Conservation (phyloP, 2,113 vertebrate genomes). For the Tragelaphus scriptus region DNA sequence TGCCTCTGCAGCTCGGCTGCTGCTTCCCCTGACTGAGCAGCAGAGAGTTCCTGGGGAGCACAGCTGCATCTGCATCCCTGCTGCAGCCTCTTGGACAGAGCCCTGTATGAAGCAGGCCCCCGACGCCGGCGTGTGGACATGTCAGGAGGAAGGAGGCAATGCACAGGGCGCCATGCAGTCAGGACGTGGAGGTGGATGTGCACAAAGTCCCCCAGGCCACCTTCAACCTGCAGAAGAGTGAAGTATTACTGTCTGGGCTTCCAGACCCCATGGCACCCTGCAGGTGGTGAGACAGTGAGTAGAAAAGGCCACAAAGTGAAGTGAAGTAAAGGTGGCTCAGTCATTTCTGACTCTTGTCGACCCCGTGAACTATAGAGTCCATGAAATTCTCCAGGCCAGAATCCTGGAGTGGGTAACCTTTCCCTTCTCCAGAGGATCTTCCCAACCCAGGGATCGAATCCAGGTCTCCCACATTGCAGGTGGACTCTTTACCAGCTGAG, state of each 20-base stretch:
- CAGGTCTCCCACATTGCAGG: background rate
- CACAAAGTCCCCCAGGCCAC: background rate
- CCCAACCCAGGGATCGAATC: background rate
- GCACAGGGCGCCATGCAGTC: fast-evolving
- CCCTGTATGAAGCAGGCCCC: background rate
- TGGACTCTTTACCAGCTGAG: background rate
- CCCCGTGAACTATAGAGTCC: fast-evolving
- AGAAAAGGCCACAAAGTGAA: background rate
- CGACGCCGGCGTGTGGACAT: fast-evolving
- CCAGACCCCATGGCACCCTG: background rate
- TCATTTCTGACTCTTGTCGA: background rate
- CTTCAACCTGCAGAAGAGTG: background rate
- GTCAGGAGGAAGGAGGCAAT: background rate
- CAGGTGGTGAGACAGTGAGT: background rate
- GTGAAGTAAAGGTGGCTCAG: background rate
- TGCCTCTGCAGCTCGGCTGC: background rate
- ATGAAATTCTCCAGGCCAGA: background rate
- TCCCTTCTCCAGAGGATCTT: background rate
- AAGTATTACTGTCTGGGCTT: background rate
- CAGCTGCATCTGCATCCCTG: background rate
- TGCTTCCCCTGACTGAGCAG: background rate
- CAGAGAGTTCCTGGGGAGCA: background rate
- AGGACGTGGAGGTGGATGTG: background rate
- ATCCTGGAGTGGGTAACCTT: background rate
- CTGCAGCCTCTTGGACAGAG: background rate